Evolutionary conservation across 2,888 invertebrate genomes (phyloP), one percentile per base, ranked within the genome.

Genomic region (Pollenia angustigena): DNA sequence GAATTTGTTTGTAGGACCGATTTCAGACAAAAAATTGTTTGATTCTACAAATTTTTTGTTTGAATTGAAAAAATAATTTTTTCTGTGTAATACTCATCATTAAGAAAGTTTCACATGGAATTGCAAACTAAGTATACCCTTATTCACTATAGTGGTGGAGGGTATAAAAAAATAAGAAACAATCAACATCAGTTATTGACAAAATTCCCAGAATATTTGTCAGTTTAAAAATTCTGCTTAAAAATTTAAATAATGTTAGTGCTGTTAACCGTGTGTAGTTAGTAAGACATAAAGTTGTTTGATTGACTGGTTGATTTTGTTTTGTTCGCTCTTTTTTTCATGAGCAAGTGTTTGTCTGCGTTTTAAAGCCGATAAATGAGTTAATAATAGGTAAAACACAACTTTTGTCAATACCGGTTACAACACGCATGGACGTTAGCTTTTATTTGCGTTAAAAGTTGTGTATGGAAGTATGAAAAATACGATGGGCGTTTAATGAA

Each of bases 151-250:
- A 32, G 32, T 32, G 32, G 32, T 32, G 32, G 32, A 32, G 32
- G 54, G 2, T 62, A 48, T 48, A 40, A 40, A 56, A 18, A 18
- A 32, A 11, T 18, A 48, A 42, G 40, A 85, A 85, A 71, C 62
- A 68, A 68, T 18, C 62, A 71, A 71, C 56, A 75, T 71, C 80
- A 85, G 58, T 76, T 75, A 81, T 64, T 71, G 18, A 50, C 46
- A 32, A 85, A 78, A 76, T 85, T 85, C 85, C 54, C 50, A 76
- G 85, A 85, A 85, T 76, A 76, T 81, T 85, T 85, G 76, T 56
- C 81, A 81, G 80, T 76, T 58, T 62, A 71, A 68, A 75, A 80
- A 80, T 85, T 85, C 85, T 75, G 54, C 71, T 85, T 85, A 85
- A 85, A 80, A 75, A 68, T 4, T 56, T 40, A 68, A 66, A 74